Evolutionary conservation across 2,113 vertebrate species (phyloP).

Genomic region (Strix aluco): DNA sequence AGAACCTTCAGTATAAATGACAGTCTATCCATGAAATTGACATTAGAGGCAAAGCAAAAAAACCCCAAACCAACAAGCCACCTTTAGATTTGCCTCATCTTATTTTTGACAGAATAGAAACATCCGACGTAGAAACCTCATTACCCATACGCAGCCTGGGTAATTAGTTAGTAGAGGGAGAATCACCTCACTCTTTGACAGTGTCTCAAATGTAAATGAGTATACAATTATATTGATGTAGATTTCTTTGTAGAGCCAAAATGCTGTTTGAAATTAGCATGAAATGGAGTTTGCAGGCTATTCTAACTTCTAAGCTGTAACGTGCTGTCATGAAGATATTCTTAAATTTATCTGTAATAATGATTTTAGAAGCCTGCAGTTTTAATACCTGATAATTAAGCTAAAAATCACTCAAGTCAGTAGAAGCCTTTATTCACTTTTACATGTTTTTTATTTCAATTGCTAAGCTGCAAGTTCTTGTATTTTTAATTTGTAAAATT

Average conservation of each 20-base stretch:
- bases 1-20: not conserved
- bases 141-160: not conserved
- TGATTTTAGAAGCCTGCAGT: not conserved
- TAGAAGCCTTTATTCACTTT: not conserved
- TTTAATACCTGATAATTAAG: not conserved
- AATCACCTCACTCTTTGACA: not conserved
- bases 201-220: not conserved
- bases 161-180: not conserved
- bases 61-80: too few species aligned
- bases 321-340: not conserved
- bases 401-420: not conserved
- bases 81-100: not conserved
- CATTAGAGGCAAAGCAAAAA: not conserved
- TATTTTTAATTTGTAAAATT: not conserved
- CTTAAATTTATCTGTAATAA: not conserved
- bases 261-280: not conserved
- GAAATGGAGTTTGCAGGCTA: not conserved
- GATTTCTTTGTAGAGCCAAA: not conserved
- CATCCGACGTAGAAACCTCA: not conserved
- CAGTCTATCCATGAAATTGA: not conserved
- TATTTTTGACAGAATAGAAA: not conserved
- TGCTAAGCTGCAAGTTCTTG: not conserved
- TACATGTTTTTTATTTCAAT: not conserved
- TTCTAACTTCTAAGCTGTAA: not conserved
- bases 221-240: not conserved